Conservation (phyloP, 2,888 invertebrate genomes). For the Priocnemis perturbator region DNA sequence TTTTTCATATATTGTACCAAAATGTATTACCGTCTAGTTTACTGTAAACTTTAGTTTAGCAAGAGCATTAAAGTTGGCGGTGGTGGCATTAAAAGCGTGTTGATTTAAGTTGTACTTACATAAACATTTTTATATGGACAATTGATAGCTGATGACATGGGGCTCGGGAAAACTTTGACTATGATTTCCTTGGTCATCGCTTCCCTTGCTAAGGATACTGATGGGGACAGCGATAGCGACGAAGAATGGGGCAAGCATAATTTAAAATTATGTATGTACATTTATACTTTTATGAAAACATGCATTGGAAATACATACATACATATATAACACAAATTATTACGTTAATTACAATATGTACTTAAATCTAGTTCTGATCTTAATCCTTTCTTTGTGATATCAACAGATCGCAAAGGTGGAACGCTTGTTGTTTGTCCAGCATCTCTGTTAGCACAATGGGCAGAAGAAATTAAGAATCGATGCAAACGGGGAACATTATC, state of each 20-base stretch:
- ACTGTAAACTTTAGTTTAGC: too few relatives aligned
- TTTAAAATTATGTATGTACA: conserved; percentile 32
- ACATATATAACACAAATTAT: not conserved
- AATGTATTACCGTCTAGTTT: too few relatives aligned
- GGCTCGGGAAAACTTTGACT: conserved; percentile 88
- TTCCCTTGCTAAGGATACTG: conserved; percentile 70
- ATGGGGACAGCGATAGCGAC: conserved; percentile 60
- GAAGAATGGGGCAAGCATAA: conserved; percentile 39
- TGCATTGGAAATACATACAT: conserved; percentile 18
- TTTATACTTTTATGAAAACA: conserved; percentile 3
- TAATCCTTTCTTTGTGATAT: not conserved
- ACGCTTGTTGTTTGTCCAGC: conserved; percentile 96
- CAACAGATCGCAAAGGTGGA: conserved; percentile 77
- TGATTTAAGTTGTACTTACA: not conserved
- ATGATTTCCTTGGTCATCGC: conserved; percentile 85
- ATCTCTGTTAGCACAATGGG: conserved; percentile 94
- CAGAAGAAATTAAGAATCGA: conserved; percentile 84
- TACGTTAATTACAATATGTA: not conserved
- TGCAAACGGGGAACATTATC: conserved; percentile 79
- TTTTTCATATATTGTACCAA: too few relatives aligned
- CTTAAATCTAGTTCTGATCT: conserved; percentile 7
- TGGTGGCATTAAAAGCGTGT: too few relatives aligned
- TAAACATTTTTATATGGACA: not conserved
- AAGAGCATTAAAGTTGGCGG: too few relatives aligned
- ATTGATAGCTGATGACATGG: conserved; percentile 85